Percentiles rank a stretch among this genome's conserved stretches.
These are phyloP conservation scores for Acanthornis magna DNA, from an alignment of 2,797 vertebrate genomes.

Conservation along the genomic window DNA sequence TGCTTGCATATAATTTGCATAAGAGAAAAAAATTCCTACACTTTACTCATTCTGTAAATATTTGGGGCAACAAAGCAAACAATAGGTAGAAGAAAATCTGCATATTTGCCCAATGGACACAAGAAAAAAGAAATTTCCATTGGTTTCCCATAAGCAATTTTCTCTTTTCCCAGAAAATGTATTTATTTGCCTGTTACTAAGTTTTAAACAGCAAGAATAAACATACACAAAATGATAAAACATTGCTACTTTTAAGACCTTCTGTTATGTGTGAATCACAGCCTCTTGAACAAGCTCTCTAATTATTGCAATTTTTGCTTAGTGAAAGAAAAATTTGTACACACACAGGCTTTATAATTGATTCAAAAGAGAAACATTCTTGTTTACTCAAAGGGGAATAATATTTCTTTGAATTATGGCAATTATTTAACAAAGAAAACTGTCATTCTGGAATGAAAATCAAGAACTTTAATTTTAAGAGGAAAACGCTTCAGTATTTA, in stretches of 20 bases:
- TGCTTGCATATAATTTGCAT: conserved; percentile 21
- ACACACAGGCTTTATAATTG: not conserved
- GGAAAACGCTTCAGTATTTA: not conserved
- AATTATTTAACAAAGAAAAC: not conserved
- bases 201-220: not conserved
- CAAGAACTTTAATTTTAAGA: not conserved
- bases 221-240: not conserved
- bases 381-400: not conserved
- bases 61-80: conserved; percentile 1
- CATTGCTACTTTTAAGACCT: not conserved
- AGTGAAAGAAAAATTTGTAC: not conserved
- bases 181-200: not conserved
- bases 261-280: not conserved
- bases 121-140: not conserved
- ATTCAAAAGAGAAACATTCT: not conserved
- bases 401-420: not conserved
- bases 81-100: not conserved
- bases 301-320: not conserved
- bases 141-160: not conserved
- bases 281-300: not conserved
- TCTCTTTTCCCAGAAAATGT: not conserved
- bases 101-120: not conserved
- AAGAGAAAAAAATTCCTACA: not conserved
- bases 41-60: conserved; percentile 30
- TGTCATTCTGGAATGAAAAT: not conserved